A percentile compares a stretch with the other conserved stretches of the same genome.
These are phyloP conservation scores for Catocala nupta DNA, from an alignment of 2,888 invertebrate species.

Conservation along the genomic window DNA sequence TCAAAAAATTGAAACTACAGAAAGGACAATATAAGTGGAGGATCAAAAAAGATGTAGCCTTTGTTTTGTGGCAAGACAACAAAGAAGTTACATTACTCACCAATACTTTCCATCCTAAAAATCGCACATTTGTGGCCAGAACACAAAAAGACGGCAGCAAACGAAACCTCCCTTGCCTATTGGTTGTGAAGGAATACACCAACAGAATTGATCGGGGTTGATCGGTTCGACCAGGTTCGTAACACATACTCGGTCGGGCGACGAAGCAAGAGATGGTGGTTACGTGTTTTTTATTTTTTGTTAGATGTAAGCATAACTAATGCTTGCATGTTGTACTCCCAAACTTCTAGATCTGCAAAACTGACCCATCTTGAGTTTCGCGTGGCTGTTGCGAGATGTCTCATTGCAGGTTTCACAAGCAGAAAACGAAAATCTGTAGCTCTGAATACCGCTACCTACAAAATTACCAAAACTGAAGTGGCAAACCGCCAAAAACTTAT, in stretches of 20 bases:
- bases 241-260: conserved; percentile 46
- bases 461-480: conserved; percentile 3
- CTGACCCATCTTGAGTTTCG: conserved; percentile 46
- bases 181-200: conserved; percentile 45
- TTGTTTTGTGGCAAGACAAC: conserved; percentile 38
- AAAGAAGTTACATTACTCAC: conserved; percentile 35
- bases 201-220: conserved; percentile 52
- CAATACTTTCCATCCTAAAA: conserved; percentile 45
- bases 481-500: conserved; percentile 5
- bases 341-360: conserved; percentile 25
- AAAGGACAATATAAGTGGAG: conserved; percentile 9
- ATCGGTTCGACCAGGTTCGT: conserved; percentile 45
- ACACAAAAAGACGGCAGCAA: conserved; percentile 43
- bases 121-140: conserved; percentile 32
- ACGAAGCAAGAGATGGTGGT: conserved; percentile 30
- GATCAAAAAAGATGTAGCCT: conserved; percentile 8
- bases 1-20: not conserved
- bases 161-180: conserved; percentile 25
- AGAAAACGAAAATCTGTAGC: conserved; percentile 31
- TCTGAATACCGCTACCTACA: not conserved
- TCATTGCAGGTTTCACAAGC: conserved; percentile 38
- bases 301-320: conserved; percentile 47
- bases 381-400: conserved; percentile 39
- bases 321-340: conserved; percentile 41
- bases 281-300: conserved; percentile 46